phyloP scores from a whole-genome alignment of 1,140 invertebrate genomes.

The Potamilus streckersoni region DNA sequence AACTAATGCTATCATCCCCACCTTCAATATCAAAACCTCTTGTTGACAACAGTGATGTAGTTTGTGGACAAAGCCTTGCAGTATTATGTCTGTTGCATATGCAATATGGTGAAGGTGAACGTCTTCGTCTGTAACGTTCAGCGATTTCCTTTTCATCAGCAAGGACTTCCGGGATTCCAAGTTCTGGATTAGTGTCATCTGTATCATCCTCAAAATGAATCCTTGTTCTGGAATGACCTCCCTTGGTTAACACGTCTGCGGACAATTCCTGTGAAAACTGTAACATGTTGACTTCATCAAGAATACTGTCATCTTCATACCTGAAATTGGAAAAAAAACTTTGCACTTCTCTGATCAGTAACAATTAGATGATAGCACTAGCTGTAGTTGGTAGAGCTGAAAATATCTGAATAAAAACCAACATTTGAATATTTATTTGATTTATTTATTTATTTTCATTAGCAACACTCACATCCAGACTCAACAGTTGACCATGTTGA shows the following conservation, averaged over 20 bases:
- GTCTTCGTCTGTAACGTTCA: conserved; percentile 12
- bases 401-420: no score
- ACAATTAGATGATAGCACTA: no score
- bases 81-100: conserved; percentile 2
- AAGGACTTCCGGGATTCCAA: conserved; percentile 1
- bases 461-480: no score
- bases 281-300: conserved; percentile 19
- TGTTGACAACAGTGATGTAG: conserved; percentile 11
- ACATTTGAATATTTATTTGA: no score
- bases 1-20: conserved; percentile 7
- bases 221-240: conserved; percentile 4
- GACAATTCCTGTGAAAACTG: conserved; percentile 22
- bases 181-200: conserved; percentile 22
- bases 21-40: conserved; percentile 16
- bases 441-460: no score
- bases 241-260: neutral
- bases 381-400: no score
- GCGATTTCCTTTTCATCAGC: conserved; percentile 17
- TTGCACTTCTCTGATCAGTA: no score
- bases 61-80: conserved; percentile 10
- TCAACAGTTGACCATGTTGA: no score
- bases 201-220: neutral
- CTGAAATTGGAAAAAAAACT: no score
- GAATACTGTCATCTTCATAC: conserved; percentile 15
- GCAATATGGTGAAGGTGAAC: conserved; percentile 19